A percentile compares a stretch with the other conserved stretches of the same genome.
Evolutionary conservation across 64 coral and sea anemone species (phyloP).

Genomic region (Porites australiensis): DNA sequence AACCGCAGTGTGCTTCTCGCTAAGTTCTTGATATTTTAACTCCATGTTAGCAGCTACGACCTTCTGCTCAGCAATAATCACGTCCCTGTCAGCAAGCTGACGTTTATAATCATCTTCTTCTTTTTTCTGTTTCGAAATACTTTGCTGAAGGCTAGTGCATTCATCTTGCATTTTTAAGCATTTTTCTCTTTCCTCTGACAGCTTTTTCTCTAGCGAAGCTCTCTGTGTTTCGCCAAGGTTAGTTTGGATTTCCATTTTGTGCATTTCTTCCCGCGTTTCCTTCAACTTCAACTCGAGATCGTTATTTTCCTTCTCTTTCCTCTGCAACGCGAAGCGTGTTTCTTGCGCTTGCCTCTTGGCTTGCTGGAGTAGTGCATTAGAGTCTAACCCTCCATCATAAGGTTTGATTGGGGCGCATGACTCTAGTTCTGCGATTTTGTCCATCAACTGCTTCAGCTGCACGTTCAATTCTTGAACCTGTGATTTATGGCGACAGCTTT

Average conservation of each 20-base stretch:
- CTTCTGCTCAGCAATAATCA: conserved; percentile 40
- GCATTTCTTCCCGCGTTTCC: conserved; percentile 29
- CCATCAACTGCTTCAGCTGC: conserved; percentile 21
- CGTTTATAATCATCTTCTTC: neutral
- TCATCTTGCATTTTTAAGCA: neutral
- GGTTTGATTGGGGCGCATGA: neutral
- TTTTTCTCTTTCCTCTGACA: neutral
- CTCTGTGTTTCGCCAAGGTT: neutral
- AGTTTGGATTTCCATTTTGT: conserved; percentile 32
- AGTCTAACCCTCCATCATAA: neutral
- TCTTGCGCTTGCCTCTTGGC: conserved; percentile 23
- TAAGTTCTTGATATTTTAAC: conserved; percentile 39
- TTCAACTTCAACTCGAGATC: conserved; percentile 20
- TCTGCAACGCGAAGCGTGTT: conserved; percentile 18
- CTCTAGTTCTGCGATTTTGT: conserved; percentile 37
- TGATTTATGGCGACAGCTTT: neutral
- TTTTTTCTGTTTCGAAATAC: neutral
- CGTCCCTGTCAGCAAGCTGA: neutral
- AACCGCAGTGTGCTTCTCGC: neutral
- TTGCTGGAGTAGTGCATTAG: conserved; percentile 13
- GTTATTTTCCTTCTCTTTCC: conserved; percentile 40
- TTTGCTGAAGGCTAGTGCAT: neutral
- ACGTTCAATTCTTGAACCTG: conserved; percentile 19
- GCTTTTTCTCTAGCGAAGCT: neutral
- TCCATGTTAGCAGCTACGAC: conserved; percentile 8